Evolutionary conservation across 2,888 invertebrate genomes (phyloP).

Genomic region (Drosophila picticornis): DNA sequence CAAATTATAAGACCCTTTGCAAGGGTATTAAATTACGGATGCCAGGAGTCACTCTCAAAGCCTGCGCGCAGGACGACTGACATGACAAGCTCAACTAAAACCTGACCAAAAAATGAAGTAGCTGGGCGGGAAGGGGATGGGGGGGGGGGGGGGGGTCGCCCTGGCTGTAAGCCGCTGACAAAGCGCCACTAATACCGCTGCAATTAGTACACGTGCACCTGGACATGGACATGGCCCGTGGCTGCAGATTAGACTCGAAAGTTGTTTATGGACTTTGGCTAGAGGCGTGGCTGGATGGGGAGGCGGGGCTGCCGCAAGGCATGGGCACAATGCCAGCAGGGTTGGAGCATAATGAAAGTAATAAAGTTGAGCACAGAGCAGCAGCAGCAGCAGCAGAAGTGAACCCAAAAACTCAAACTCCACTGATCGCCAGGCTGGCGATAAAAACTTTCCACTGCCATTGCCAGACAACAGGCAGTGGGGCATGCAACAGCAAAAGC

Average conservation of each 20-base stretch:
- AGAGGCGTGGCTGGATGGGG: slow-evolving; percentile 6
- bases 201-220: slow-evolving; percentile 76
- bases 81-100: slow-evolving; percentile 59
- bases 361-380: slow-evolving; percentile 67
- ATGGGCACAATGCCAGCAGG: slow-evolving; percentile 45
- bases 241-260: slow-evolving; percentile 73
- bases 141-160: background rate
- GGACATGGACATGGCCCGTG: slow-evolving; percentile 43
- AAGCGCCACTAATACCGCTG: slow-evolving; percentile 77
- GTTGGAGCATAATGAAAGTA: slow-evolving; percentile 77
- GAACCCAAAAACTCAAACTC: slow-evolving; percentile 4
- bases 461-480: slow-evolving; percentile 19
- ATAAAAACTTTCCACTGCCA: slow-evolving; percentile 67
- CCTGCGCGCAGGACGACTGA: slow-evolving; percentile 40
- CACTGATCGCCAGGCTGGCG: slow-evolving; percentile 48
- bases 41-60: slow-evolving; percentile 38
- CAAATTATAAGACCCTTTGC: background rate
- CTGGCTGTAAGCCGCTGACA: slow-evolving; percentile 73
- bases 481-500: slow-evolving; percentile 28
- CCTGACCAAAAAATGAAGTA: slow-evolving; percentile 1
- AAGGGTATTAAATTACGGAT: slow-evolving; percentile 6
- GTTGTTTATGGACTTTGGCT: slow-evolving; percentile 70
- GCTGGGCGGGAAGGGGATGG: too few relatives aligned
- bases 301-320: background rate
- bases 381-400: slow-evolving; percentile 8